Evolutionary conservation across 2,113 vertebrate species (phyloP).

Genomic region (Loxodonta africana): DNA sequence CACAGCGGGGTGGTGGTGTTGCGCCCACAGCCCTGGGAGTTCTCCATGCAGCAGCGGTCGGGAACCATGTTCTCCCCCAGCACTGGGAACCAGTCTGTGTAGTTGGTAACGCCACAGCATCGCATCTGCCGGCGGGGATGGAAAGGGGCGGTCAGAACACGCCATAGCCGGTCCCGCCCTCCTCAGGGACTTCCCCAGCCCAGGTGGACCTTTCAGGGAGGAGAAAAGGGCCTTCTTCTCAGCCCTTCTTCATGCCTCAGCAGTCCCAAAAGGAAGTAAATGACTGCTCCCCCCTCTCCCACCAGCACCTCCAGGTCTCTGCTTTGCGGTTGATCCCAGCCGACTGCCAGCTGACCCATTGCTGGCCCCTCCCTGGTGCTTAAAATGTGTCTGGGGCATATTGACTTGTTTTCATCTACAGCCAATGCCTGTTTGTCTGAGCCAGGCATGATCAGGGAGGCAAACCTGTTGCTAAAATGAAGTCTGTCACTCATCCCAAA

Average conservation of each 20-base stretch:
- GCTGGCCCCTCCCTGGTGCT: not conserved
- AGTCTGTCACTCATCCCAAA: not conserved
- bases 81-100: slow-evolving; percentile 96
- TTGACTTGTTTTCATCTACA: not conserved
- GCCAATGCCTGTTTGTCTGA: not conserved
- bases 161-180: rapidly evolving
- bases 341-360: not conserved
- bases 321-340: not conserved
- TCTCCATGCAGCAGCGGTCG: slow-evolving; percentile 97
- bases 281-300: not conserved
- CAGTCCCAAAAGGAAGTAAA: rapidly evolving
- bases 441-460: not conserved
- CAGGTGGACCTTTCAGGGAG: not conserved
- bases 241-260: not conserved
- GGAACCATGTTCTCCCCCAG: slow-evolving; percentile 95
- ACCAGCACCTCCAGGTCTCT: not conserved
- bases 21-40: slow-evolving; percentile 96
- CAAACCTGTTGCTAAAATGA: not conserved
- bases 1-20: slow-evolving; percentile 95
- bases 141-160: not conserved
- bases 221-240: not conserved
- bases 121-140: slow-evolving; percentile 91
- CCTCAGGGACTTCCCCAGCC: not conserved
- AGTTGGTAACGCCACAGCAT: slow-evolving; percentile 97
- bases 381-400: too few relatives aligned